Percentiles rank a stretch among this genome's conserved stretches.
These are phyloP conservation scores for Macrobrachium rosenbergii DNA, from an alignment of 1,140 invertebrate species.

Conservation along the genomic window DNA sequence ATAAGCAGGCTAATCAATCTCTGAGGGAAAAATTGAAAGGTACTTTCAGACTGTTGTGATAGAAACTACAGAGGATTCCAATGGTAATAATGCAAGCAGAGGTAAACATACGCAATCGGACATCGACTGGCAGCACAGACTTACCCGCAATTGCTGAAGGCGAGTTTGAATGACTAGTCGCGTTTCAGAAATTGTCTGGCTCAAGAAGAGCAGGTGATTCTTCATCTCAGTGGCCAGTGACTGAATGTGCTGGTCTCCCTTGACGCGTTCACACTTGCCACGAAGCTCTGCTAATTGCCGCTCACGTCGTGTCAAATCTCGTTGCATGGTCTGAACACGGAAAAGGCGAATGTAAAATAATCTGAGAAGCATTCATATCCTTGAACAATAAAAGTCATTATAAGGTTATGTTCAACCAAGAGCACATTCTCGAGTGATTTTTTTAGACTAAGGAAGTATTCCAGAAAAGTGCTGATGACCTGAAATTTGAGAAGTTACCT, in stretches of 20 bases:
- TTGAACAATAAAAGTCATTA: no score
- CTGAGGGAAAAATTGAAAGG: no score
- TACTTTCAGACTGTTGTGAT: no score
- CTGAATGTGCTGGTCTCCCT: constrained; percentile 71
- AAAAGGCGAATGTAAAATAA: not conserved
- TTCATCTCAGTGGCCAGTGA: constrained; percentile 74
- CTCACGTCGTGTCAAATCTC: constrained; percentile 75
- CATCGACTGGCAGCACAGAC: constrained; percentile 65
- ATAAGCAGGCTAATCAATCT: no score
- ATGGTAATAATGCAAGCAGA: constrained; percentile 24
- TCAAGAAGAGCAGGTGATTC: constrained; percentile 74
- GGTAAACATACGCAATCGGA: constrained; percentile 57
- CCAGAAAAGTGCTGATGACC: no score
- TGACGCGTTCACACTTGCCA: constrained; percentile 73
- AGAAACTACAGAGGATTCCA: no score
- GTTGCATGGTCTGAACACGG: constrained; percentile 71
- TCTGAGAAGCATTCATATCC: no score
- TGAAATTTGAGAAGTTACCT: no score
- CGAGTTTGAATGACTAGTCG: constrained; percentile 74
- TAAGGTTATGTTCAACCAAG: no score
- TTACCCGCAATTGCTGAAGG: constrained; percentile 74
- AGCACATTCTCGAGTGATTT: no score
- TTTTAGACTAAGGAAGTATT: no score
- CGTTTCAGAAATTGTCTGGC: constrained; percentile 74
- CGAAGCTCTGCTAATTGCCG: constrained; percentile 75